Percentiles rank a stretch among this genome's conserved stretches.
These are phyloP conservation scores for Muricea muricata DNA, from an alignment of 92 coral and sea anemone species.

Conservation along the genomic window DNA sequence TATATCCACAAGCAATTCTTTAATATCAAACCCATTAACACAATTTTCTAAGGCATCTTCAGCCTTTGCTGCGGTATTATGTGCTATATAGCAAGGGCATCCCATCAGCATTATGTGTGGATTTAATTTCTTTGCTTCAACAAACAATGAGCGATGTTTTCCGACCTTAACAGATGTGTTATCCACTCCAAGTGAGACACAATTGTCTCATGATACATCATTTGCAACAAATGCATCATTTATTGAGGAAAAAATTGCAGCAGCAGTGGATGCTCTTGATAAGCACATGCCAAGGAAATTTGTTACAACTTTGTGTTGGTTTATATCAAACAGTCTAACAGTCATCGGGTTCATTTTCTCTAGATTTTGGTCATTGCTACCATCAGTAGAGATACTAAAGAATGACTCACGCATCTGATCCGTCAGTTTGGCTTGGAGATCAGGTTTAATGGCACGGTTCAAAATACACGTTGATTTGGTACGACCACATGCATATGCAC, in stretches of 20 bases:
- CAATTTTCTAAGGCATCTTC: neutral
- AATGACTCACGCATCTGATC: too few relatives aligned
- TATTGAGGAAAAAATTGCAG: neutral
- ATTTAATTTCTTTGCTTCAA: neutral
- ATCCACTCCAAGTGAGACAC: slow-evolving; percentile 2
- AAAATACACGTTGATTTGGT: too few relatives aligned
- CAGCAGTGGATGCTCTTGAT: neutral
- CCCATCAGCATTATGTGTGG: too few relatives aligned
- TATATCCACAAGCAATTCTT: slow-evolving; percentile 34
- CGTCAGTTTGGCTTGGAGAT: too few relatives aligned
- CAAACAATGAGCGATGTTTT: neutral
- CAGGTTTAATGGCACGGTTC: too few relatives aligned
- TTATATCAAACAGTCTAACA: slow-evolving; percentile 28
- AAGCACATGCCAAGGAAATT: neutral
- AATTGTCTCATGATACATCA: neutral
- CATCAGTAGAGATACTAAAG: neutral
- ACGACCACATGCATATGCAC: too few relatives aligned
- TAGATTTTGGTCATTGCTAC: too few relatives aligned
- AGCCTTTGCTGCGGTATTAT: slow-evolving; percentile 30
- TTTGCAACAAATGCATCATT: neutral
- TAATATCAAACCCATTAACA: slow-evolving; percentile 6
- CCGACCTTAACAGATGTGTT: neutral
- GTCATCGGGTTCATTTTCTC: slow-evolving; percentile 30
- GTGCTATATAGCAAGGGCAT: slow-evolving; percentile 25
- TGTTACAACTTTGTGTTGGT: slow-evolving; percentile 13